Evolutionary conservation across 1,140 invertebrate species (phyloP).

Genomic region (Saccostrea echinata): DNA sequence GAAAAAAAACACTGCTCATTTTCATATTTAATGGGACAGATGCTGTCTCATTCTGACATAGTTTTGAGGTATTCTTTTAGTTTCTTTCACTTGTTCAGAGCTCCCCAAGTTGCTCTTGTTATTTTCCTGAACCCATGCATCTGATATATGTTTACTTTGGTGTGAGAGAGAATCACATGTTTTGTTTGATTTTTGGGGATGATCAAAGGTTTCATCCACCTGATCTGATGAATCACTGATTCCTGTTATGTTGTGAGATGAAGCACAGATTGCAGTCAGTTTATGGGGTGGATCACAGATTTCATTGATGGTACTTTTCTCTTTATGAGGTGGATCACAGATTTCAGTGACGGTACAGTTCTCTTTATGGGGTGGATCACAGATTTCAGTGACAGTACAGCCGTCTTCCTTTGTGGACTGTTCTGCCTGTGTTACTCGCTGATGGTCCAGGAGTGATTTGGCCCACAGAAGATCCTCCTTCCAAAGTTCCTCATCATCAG

Average conservation of each 20-base stretch:
- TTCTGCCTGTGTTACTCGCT: constrained; percentile 34
- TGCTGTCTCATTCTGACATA: constrained; percentile 23
- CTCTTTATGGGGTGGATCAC: constrained; percentile 34
- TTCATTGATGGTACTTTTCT: constrained; percentile 2
- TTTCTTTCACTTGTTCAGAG: background rate
- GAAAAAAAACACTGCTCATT: background rate
- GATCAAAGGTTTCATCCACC: background rate
- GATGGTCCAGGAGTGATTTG: constrained; percentile 63
- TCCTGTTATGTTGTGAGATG: background rate
- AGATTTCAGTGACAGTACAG: background rate
- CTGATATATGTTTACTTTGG: background rate
- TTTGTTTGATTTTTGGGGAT: background rate
- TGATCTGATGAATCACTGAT: background rate
- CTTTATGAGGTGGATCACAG: constrained; percentile 37
- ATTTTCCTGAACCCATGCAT: background rate
- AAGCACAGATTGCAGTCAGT: background rate
- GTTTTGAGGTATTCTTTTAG: background rate
- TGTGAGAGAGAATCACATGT: background rate
- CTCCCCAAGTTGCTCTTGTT: background rate
- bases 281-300: constrained; percentile 13
- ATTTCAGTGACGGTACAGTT: constrained; percentile 42
- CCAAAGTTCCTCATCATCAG: constrained; percentile 78
- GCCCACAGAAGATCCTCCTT: constrained; percentile 78
- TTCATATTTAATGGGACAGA: background rate
- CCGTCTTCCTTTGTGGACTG: background rate